Evolutionary conservation across 64 coral and sea anemone genomes (phyloP), one percentile per base, ranked within the genome.

Genomic region (Orbicella faveolata): DNA sequence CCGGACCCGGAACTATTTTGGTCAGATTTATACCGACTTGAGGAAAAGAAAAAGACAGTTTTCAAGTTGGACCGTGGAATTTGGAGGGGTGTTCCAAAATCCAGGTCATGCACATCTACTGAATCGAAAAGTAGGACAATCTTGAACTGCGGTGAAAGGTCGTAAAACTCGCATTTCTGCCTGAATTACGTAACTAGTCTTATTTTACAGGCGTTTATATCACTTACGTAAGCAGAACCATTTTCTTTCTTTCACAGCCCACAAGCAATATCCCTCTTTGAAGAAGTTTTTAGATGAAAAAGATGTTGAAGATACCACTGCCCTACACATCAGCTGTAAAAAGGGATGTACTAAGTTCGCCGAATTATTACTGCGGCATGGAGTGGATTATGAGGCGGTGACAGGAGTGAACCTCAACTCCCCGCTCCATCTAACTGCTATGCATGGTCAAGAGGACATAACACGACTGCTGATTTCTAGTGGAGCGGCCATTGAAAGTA

Each of bases 261-360:
- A 66, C 36, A 72, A 86, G 18, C 55, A 79, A 39, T 4, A 48
- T 12, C 9, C 63, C 7, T 63, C 83, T 52, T 16, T 92, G 35
- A 87, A 73, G 30, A 41, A 79, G 44, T 87, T 72, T 61, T 48
- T 92, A 15, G 74, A 92, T 55, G 73, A 52, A 0, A 78, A 63
- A 53, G 90, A 92, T 64, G 75, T 87, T 1, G 90, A 92, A 12
- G 74, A 66, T 74, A 66, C n/a, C 25, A 66, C 90, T 13, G 74
- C 90, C 0, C 36, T 92, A 18, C 82, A 87, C 37, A 55, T 92
- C 39, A 51, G 81, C 59, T 87, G 81, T 54, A n/a, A 17, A 21
- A 66, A 63, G 36, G 83, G 83, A 18, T 76, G 52, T 34, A 17
- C 41, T 33, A 33, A 17, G 61, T 59, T 87, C 3, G 83, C 67